Evolutionary conservation across 64 coral and sea anemone genomes (phyloP).

Genomic region (Hydrozoanthus tunicans): DNA sequence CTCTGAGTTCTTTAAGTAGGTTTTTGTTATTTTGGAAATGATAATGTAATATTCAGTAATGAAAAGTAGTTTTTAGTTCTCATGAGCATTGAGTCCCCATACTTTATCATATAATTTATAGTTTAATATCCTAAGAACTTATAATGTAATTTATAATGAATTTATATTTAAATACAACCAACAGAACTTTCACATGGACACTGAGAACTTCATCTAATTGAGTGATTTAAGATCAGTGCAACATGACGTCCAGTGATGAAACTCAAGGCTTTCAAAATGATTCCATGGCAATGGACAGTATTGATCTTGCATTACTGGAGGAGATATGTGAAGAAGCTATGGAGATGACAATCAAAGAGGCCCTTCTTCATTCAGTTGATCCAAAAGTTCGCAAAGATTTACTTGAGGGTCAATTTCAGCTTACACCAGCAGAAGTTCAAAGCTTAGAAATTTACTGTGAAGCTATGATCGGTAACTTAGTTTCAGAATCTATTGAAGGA

Average conservation of each 20-base stretch:
- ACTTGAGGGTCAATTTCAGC: slow-evolving; percentile 53
- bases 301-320: slow-evolving; percentile 68
- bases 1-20: too few relatives aligned
- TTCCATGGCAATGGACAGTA: background rate
- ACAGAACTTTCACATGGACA: too few relatives aligned
- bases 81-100: too few relatives aligned
- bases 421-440: slow-evolving; percentile 74
- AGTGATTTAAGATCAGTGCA: background rate
- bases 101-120: too few relatives aligned
- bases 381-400: slow-evolving; percentile 73
- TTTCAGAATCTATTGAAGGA: slow-evolving; percentile 54
- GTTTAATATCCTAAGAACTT: too few relatives aligned
- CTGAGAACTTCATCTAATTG: too few relatives aligned
- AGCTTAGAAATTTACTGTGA: slow-evolving; percentile 81
- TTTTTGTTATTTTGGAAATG: too few relatives aligned
- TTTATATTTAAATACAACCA: too few relatives aligned
- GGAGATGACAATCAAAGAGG: slow-evolving; percentile 94
- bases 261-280: background rate
- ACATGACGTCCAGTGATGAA: background rate
- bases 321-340: slow-evolving; percentile 92
- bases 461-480: slow-evolving; percentile 67
- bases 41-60: too few relatives aligned
- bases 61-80: too few relatives aligned
- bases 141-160: too few relatives aligned
- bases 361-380: slow-evolving; percentile 72